Conservation (phyloP, 1,140 invertebrate species). For the Drosophila hydei region DNA sequence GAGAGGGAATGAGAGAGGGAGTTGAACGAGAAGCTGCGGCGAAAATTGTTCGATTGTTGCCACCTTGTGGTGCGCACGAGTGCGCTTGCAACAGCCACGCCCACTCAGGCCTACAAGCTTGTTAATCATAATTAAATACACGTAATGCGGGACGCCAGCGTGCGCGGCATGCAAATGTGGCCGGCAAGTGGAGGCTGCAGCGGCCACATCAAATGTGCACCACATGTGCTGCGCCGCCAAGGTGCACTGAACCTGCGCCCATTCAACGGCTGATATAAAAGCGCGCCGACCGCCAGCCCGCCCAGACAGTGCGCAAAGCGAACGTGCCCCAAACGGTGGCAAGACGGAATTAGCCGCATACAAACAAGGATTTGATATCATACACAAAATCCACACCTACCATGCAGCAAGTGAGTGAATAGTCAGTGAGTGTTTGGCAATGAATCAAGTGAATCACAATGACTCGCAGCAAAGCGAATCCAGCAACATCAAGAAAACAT, state of each 20-base stretch:
- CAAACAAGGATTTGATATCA: conserved; percentile 40
- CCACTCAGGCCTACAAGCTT: conserved; percentile 22
- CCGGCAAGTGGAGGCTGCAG: conserved; percentile 55
- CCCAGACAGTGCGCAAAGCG: conserved; percentile 55
- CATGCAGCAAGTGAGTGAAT: conserved; percentile 19
- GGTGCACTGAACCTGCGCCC: conserved; percentile 68
- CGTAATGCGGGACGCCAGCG: conserved; percentile 51
- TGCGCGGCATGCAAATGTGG: conserved; percentile 66
- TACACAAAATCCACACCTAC: conserved; percentile 7
- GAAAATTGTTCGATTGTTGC: conserved; percentile 65
- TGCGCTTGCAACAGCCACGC: conserved; percentile 43
- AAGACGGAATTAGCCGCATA: neutral
- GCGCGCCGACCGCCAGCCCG: conserved; percentile 38
- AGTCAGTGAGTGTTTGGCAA: neutral
- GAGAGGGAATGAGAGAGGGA: no score
- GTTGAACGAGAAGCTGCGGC: conserved; percentile 46
- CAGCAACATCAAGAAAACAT: neutral
- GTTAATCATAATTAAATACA: conserved; percentile 73
- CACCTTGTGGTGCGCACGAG: conserved; percentile 54
- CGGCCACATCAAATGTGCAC: conserved; percentile 42
- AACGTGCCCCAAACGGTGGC: conserved; percentile 55
- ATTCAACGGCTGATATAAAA: conserved; percentile 54
- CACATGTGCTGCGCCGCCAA: conserved; percentile 27
- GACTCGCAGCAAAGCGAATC: no score
- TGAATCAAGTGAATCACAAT: conserved; percentile 3